phyloP scores from a whole-genome alignment of 2,888 invertebrate genomes.

The Tuta absoluta region DNA sequence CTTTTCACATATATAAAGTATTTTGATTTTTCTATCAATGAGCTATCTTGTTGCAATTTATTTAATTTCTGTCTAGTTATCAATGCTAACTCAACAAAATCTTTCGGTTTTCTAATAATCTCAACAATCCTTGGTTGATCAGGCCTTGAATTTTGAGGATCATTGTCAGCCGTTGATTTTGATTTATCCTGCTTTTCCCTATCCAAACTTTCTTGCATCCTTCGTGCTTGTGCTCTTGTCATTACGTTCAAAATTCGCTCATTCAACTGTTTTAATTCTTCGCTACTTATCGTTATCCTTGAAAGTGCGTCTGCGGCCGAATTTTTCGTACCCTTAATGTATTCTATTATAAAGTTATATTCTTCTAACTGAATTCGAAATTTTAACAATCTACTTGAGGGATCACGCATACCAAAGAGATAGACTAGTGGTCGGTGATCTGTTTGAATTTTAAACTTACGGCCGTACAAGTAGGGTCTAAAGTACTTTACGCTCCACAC shows the following conservation, averaged over 20 bases:
- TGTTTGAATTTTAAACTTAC: conserved; percentile 15
- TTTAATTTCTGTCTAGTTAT: conserved; percentile 18
- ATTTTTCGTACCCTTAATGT: conserved; percentile 4
- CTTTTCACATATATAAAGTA: conserved; percentile 23
- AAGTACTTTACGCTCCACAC: no score
- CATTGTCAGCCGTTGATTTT: conserved; percentile 5
- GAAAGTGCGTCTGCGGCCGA: conserved; percentile 4
- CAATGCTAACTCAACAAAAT: conserved; percentile 29
- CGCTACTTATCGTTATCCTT: conserved; percentile 1
- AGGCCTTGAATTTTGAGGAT: conserved; percentile 21
- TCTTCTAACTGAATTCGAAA: conserved; percentile 10
- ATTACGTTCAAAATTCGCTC: conserved; percentile 4
- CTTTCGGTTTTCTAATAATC: conserved; percentile 29
- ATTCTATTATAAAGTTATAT: conserved; percentile 8
- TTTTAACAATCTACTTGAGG: conserved; percentile 1
- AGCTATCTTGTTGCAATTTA: conserved; percentile 1
- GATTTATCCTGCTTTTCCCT: background rate
- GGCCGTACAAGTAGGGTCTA: no score
- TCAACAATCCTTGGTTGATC: no score
- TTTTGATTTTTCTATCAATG: background rate
- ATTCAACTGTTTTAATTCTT: conserved; percentile 10
- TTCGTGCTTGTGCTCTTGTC: conserved; percentile 7
- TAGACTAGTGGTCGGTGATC: conserved; percentile 8
- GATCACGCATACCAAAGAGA: conserved; percentile 11
- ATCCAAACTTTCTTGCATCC: conserved; percentile 6